A percentile compares a stretch with the other conserved stretches of the same genome.
phyloP scores from a whole-genome alignment of 2,113 vertebrate genomes.

The Solea solea region DNA sequence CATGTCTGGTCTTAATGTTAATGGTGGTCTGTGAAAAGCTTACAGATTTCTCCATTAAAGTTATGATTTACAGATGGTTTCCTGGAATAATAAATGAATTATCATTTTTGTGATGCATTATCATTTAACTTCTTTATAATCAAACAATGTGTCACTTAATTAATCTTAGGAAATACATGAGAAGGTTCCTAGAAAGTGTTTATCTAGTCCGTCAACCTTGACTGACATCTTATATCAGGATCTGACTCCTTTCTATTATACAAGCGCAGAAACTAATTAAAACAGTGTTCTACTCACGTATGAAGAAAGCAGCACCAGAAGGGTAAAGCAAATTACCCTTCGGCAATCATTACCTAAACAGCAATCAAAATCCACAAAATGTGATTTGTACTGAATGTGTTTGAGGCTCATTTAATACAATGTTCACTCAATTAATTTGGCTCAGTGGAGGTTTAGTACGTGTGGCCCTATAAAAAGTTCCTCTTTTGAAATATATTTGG shows the following conservation, averaged over 20 bases:
- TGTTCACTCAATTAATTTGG: background rate
- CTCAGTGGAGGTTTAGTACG: background rate
- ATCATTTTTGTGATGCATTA: too few relatives aligned
- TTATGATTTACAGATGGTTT: too few relatives aligned
- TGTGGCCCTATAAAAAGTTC: constrained; percentile 17
- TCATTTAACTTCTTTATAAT: too few relatives aligned
- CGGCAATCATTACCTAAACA: too few relatives aligned
- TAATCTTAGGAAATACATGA: too few relatives aligned
- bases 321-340: background rate
- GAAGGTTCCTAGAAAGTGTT: too few relatives aligned
- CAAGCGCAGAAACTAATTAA: background rate
- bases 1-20: too few relatives aligned
- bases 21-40: too few relatives aligned
- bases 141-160: too few relatives aligned
- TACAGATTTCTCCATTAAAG: too few relatives aligned
- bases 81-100: too few relatives aligned
- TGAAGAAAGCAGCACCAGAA: background rate
- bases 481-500: constrained; percentile 21
- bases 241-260: too few relatives aligned
- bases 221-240: background rate
- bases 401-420: background rate
- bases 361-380: background rate
- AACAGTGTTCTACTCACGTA: background rate
- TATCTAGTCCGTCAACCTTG: background rate
- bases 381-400: background rate